Evolutionary conservation across 2,113 vertebrate species (phyloP), one percentile per base, ranked within the genome.

Genomic region (Dipodomys ordii): DNA sequence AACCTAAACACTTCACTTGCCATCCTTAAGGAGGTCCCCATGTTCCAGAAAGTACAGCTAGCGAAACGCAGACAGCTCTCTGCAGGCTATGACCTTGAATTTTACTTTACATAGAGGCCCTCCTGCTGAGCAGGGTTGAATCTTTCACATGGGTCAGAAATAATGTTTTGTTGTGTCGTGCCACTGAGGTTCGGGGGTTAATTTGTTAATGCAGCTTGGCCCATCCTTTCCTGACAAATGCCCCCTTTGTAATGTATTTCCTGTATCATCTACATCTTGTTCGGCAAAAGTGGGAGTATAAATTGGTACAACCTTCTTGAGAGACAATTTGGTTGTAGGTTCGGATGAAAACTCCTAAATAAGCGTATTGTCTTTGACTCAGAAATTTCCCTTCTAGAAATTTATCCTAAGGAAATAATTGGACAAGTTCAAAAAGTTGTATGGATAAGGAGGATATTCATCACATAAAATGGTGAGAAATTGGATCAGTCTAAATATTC

Each of bases 381-480:
- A 85, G 96, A 96, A 92, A 97, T 97, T 95, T 95, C 62, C 74
- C 71, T 90, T 96, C 87, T 93, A 93, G 96, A 93, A 95, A 96
- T 97, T 97, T 96, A 95, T 97, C 90, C 93, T 96, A 85, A 87
- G 86, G 94, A 97, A 95, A 95, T 97, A 97, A 97, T 97, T 97
- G 97, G 96, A 96, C 94, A 96, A 96, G 95, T 96, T 93, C 95
- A 93, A 85, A 92, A 96, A 96, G 97, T 96, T 92, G 95, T 94
- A 77, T 83, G 87, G 90, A 49, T 96, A 88, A 97, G 62, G 92
- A 96, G 88, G 88, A 88, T 94, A 97, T 97, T 97, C 92, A 97
- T 97, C 90, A 96, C 74, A 93, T 91, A 88, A 97, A 97, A 93
- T 94, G 88, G 84, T 96, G 83, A 97, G 95, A 96, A 96, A 97